phyloP scores from a whole-genome alignment of 2,797 vertebrate genomes.

The Phataginus tetradactyla region DNA sequence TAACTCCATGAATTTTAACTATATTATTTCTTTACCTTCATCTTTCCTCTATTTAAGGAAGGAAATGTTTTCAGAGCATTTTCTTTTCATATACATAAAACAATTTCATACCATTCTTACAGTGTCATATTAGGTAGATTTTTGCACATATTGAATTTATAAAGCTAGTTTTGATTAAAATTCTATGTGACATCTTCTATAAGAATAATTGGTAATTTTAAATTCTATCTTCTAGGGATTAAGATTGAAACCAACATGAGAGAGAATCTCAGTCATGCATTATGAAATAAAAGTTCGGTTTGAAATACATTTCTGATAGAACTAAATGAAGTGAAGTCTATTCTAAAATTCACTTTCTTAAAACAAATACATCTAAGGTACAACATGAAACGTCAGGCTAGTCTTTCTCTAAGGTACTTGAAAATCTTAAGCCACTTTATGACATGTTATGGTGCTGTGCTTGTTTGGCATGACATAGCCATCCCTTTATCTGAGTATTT shows the following conservation, averaged over 20 bases:
- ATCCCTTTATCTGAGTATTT: background rate
- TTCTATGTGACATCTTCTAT: constrained; percentile 78
- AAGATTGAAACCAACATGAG: constrained; percentile 67
- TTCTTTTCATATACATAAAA: constrained; percentile 73
- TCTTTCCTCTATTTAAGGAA: constrained; percentile 63
- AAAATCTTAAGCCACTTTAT: constrained; percentile 14
- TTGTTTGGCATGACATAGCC: constrained; percentile 42
- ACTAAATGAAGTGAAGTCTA: constrained; percentile 64
- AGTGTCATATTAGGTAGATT: constrained; percentile 69
- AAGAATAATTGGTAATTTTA: constrained; percentile 72
- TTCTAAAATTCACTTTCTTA: constrained; percentile 73
- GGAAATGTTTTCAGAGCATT: constrained; percentile 73
- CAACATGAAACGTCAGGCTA: constrained; percentile 41
- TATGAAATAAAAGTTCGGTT: constrained; percentile 62
- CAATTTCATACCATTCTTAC: constrained; percentile 75
- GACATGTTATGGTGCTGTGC: constrained; percentile 69
- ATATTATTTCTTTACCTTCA: constrained; percentile 76
- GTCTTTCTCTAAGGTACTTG: constrained; percentile 67
- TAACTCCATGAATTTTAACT: constrained; percentile 76
- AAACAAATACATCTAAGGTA: constrained; percentile 54
- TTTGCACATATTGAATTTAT: constrained; percentile 80
- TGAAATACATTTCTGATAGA: constrained; percentile 75
- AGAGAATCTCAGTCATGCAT: constrained; percentile 52
- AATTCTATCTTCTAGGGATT: constrained; percentile 76
- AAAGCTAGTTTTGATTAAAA: constrained; percentile 81